Evolutionary conservation across 2,797 vertebrate species (phyloP).

Genomic region (Babyrousa celebensis): DNA sequence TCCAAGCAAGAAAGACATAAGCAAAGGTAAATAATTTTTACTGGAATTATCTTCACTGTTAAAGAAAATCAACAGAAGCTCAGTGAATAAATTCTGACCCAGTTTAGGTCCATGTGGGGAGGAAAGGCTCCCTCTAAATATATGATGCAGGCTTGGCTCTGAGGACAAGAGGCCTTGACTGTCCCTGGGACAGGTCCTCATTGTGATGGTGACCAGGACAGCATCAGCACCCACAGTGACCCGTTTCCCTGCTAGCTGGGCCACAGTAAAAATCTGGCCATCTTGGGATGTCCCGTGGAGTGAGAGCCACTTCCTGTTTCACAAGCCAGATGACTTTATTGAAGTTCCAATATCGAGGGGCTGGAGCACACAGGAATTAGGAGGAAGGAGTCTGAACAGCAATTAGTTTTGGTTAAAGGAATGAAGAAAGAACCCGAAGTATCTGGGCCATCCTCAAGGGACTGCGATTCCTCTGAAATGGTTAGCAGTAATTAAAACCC

Average conservation of each 20-base stretch:
- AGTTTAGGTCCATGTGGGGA: not conserved
- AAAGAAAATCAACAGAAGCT: slow-evolving; percentile 41
- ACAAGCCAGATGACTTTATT: not conserved
- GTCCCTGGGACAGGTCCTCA: not conserved
- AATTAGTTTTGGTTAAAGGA: slow-evolving; percentile 37
- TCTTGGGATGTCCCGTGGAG: not conserved
- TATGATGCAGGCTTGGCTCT: not conserved
- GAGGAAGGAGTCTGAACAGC: not conserved
- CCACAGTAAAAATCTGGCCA: not conserved
- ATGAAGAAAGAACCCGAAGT: not conserved
- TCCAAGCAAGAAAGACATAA: not conserved
- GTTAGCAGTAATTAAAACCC: not conserved
- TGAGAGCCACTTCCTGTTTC: not conserved
- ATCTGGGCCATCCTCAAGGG: not conserved
- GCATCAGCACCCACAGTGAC: not conserved
- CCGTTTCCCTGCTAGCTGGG: not conserved
- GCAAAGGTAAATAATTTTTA: slow-evolving; percentile 7
- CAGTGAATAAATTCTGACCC: slow-evolving; percentile 44
- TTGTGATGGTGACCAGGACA: not conserved
- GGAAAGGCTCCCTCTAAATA: not conserved
- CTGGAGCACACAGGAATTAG: not conserved
- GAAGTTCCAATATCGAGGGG: not conserved
- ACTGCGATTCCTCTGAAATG: not conserved
- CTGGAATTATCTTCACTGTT: not conserved
- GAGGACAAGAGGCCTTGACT: not conserved